Percentiles rank a stretch among this genome's conserved stretches.
phyloP scores from a whole-genome alignment of 2,797 vertebrate species.

The Macropodus opercularis region DNA sequence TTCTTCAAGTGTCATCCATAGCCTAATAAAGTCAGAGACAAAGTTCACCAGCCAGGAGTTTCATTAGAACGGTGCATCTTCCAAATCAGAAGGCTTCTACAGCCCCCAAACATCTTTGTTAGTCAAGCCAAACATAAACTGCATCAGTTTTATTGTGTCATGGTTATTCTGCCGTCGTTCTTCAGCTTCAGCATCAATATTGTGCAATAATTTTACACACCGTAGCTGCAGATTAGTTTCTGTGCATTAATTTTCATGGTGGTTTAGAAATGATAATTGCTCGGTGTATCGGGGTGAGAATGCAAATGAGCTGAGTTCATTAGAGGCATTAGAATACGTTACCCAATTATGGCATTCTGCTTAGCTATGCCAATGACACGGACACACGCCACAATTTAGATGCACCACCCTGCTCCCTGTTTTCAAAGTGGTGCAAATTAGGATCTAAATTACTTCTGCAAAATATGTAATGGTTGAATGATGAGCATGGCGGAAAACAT shows the following conservation, averaged over 20 bases:
- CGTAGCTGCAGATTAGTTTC: conserved; percentile 68
- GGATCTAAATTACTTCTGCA: conserved; percentile 42
- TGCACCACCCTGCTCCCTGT: conserved; percentile 33
- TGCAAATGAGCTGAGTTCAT: conserved; percentile 75
- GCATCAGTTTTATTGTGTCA: conserved; percentile 45
- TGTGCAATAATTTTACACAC: conserved; percentile 63
- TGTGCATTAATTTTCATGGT: conserved; percentile 69
- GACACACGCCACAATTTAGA: conserved; percentile 53
- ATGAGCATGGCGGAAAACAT: conserved; percentile 30
- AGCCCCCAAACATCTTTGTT: conserved; percentile 38
- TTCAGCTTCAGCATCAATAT: conserved; percentile 56
- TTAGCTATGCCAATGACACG: conserved; percentile 60
- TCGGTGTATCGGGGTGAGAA: conserved; percentile 62
- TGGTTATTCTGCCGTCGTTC: conserved; percentile 46
- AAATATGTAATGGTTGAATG: conserved; percentile 41
- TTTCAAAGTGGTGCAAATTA: conserved; percentile 50
- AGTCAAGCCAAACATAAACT: conserved; percentile 32
- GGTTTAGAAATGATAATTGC: conserved; percentile 71
- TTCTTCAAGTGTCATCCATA: conserved; percentile 30
- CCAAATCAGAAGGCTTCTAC: conserved; percentile 20
- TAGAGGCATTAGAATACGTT: conserved; percentile 67
- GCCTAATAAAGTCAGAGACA: conserved; percentile 26
- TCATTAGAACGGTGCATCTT: conserved; percentile 24
- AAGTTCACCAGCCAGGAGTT: too few species aligned
- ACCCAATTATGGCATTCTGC: conserved; percentile 66